Percentiles rank a stretch among this genome's conserved stretches.
Conservation (phyloP, 2,113 vertebrate species). For the Pygoscelis antarcticus region DNA sequence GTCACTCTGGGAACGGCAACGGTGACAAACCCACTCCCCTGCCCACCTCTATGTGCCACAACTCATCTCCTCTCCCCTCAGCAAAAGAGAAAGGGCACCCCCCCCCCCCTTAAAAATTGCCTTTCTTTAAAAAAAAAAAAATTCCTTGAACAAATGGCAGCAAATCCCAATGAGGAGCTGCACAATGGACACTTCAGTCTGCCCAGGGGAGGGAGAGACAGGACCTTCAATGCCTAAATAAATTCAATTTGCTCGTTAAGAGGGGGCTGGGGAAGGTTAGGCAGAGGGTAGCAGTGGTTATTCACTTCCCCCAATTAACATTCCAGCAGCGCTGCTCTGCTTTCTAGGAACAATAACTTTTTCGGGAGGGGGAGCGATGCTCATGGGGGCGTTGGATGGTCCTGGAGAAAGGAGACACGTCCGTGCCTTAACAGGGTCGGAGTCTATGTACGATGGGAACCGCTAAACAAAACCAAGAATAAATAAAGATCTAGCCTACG, state of each 20-base stretch:
- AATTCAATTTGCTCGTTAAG: constrained; percentile 57
- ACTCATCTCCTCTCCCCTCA: neutral
- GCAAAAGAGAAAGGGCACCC: neutral
- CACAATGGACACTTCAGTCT: constrained; percentile 49
- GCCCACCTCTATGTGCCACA: neutral
- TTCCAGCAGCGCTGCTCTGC: constrained; percentile 42
- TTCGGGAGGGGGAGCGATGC: neutral
- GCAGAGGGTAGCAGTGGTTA: constrained; percentile 12
- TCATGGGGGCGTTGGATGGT: neutral
- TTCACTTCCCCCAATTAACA: constrained; percentile 72
- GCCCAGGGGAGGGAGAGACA: neutral
- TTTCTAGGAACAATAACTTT: constrained; percentile 60
- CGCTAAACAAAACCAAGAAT: neutral
- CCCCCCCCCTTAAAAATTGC: neutral
- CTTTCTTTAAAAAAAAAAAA: neutral
- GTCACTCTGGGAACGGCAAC: neutral
- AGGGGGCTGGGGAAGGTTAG: constrained; percentile 58
- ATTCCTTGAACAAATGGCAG: constrained; percentile 25
- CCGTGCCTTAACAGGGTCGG: fast-evolving
- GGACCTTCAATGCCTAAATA: constrained; percentile 53
- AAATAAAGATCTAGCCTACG: neutral
- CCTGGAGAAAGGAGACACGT: constrained; percentile 10
- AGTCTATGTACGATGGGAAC: neutral
- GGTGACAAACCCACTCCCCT: neutral
- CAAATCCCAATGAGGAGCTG: neutral